These are phyloP conservation scores for Peromyscus melanophrys DNA, from an alignment of 2,797 vertebrate genomes.

Conservation along the genomic window DNA sequence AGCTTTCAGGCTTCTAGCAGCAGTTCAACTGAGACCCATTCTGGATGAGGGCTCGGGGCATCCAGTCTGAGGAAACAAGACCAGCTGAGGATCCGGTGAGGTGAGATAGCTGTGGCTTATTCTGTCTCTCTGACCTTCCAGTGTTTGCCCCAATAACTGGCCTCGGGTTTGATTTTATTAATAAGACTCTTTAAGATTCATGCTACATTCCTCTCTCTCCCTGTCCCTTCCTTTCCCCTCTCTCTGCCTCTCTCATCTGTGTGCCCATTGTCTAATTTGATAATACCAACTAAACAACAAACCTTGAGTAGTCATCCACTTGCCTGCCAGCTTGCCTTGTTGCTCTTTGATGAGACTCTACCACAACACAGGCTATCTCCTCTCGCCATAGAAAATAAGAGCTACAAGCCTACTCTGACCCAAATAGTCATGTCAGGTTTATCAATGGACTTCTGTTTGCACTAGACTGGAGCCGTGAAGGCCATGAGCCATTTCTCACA, in stretches of 20 bases:
- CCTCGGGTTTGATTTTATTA: too few species aligned
- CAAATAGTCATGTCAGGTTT: background rate
- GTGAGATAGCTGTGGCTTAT: too few species aligned
- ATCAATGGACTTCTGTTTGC: background rate
- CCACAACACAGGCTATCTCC: accelerated
- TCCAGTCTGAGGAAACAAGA: too few species aligned
- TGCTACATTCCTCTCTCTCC: too few species aligned
- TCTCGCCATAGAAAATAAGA: background rate
- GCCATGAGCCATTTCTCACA: background rate
- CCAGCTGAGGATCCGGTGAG: too few species aligned
- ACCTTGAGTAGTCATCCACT: background rate
- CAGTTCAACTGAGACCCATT: too few species aligned
- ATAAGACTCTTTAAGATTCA: too few species aligned
- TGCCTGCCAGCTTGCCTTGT: background rate
- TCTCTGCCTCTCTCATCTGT: background rate
- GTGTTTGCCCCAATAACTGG: too few species aligned
- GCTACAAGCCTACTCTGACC: background rate
- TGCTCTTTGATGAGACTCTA: background rate
- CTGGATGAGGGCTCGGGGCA: too few species aligned
- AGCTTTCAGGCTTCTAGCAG: too few species aligned
- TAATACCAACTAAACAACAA: background rate
- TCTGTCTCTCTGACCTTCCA: too few species aligned
- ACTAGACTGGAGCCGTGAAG: background rate
- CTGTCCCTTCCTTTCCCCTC: background rate
- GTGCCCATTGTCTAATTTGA: background rate